Percentiles rank a stretch among this genome's conserved stretches.
Evolutionary conservation across 2,888 invertebrate species (phyloP).

Genomic region (Lasiommata megera): DNA sequence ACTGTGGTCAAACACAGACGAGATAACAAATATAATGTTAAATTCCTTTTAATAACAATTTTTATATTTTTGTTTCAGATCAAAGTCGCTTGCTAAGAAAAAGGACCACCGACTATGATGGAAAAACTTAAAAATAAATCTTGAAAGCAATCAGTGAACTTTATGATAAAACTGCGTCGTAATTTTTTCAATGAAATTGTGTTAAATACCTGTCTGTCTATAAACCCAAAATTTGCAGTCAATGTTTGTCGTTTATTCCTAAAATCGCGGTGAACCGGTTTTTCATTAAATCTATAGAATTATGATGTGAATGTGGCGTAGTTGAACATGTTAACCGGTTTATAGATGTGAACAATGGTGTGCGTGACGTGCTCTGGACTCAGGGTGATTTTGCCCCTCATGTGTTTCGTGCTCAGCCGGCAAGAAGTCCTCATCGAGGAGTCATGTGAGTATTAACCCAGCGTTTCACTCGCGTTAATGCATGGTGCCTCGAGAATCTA

Average conservation of each 20-base stretch:
- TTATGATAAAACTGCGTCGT: no score
- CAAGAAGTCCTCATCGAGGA: conserved; percentile 71
- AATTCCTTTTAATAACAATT: conserved; percentile 1
- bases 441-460: conserved; percentile 54
- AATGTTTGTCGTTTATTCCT: not conserved
- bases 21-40: no score
- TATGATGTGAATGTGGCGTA: conserved; percentile 11
- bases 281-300: not conserved
- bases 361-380: conserved; percentile 48
- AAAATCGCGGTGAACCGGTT: not conserved
- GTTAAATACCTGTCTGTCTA: no score
- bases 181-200: no score
- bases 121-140: not conserved
- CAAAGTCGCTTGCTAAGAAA: not conserved
- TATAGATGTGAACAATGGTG: conserved; percentile 34
- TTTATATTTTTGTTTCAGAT: conserved; percentile 24
- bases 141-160: no score
- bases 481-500: no score
- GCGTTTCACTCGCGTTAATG: no score
- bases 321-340: conserved; percentile 9
- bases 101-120: not conserved
- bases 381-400: conserved; percentile 51
- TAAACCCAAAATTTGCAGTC: no score
- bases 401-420: conserved; percentile 59
- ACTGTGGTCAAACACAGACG: no score